Evolutionary conservation across 2,797 vertebrate genomes (phyloP).

Genomic region (Jordanella pulchra): DNA sequence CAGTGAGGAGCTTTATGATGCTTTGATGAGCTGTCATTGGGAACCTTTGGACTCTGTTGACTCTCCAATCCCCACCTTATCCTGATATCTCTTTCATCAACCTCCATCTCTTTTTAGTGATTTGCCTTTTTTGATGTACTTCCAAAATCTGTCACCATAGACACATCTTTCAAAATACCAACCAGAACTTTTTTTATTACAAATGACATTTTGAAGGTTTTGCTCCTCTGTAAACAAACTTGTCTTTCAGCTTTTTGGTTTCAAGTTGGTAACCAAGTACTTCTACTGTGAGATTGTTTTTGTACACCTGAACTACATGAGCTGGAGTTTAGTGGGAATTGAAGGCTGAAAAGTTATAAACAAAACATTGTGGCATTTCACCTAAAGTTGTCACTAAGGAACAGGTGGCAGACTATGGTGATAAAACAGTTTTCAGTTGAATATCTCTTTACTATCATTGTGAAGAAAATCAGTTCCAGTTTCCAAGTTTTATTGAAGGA

Average conservation of each 20-base stretch:
- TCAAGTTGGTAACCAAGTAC: slow-evolving; percentile 9
- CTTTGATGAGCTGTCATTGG: slow-evolving; percentile 91
- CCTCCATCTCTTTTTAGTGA: neutral
- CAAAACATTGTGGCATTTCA: slow-evolving; percentile 1
- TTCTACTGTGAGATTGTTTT: neutral
- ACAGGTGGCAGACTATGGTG: neutral
- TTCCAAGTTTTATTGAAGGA: slow-evolving; percentile 3
- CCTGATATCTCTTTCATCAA: slow-evolving; percentile 53
- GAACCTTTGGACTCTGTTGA: slow-evolving; percentile 87
- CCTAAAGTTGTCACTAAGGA: slow-evolving; percentile 11
- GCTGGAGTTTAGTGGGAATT: slow-evolving; percentile 6
- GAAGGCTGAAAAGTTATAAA: slow-evolving; percentile 4
- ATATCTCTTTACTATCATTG: neutral
- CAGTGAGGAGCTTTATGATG: slow-evolving; percentile 91
- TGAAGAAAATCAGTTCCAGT: slow-evolving; percentile 7
- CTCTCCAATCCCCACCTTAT: slow-evolving; percentile 79
- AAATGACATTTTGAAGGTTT: neutral
- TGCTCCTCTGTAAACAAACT: slow-evolving; percentile 16
- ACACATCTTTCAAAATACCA: slow-evolving; percentile 8
- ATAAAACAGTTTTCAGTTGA: slow-evolving; percentile 8
- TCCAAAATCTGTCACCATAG: slow-evolving; percentile 5
- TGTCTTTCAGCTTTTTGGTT: slow-evolving; percentile 53
- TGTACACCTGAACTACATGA: slow-evolving; percentile 10
- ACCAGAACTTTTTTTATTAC: slow-evolving; percentile 15
- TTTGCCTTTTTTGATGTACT: slow-evolving; percentile 4